Base-by-base conservation (phyloP, 1,140 invertebrate genomes). In the Luehdorfia chinensis region DNA sequence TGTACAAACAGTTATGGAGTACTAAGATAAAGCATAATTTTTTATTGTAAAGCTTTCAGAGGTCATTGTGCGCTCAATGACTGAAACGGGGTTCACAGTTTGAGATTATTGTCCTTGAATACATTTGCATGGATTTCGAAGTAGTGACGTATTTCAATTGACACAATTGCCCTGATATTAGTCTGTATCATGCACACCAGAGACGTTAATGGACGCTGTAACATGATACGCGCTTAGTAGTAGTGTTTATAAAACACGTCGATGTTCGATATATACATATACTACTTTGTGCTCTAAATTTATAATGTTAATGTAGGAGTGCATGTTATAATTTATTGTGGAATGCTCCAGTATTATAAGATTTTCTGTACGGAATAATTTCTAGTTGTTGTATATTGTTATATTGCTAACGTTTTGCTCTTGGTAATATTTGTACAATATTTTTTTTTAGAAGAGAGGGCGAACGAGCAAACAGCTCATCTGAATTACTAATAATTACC, bases 101-200 rank as follows among this genome's bases (percentile, higher is more conserved):
- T 4, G 25, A 23, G 39, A 28, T 43, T 43, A 31, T 37, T 54
- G 58, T 59, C 66, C 62, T 68, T 63, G 68, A 41, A 30, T 50
- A 51, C 46, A 60, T 58, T 62, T 62, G 58, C 55, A 67, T 59
- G 54, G 49, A 61, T 61, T 66, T 64, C 45, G 55, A 50, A 44
- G 50, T 50, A 51, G 59, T 34, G 31, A 66, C 57, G 48, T 62
- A 52, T 61, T 58, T 58, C 66, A 73, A 67, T 70, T 70, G 63
- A 47, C 48, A 52, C 50, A 64, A 66, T 65, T 67, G 58, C 47
- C 46, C 45, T 47, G 46, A 41, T 47, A 62, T 65, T 55, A 62
- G 60, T 59, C 56, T 58, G 61, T 54, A 58, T 57, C 55, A 39
- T 45, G 47, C 52, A 49, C 25, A 45, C 47, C 32, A 39, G 41